phyloP scores from a whole-genome alignment of 2,113 vertebrate species.

The Spea bombifrons region DNA sequence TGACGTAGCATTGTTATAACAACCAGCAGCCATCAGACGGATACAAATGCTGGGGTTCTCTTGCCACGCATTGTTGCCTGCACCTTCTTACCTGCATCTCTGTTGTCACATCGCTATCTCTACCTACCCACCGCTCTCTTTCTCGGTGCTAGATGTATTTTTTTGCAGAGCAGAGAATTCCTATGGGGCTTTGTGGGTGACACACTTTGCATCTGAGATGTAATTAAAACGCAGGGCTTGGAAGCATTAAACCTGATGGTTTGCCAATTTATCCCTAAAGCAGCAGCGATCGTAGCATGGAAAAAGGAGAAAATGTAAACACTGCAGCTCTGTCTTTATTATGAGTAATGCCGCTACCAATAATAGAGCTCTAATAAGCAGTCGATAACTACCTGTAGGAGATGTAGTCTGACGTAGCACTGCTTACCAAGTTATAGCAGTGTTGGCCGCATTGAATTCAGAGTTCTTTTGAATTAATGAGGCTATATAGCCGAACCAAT shows the following conservation, averaged over 20 bases:
- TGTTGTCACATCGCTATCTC: not conserved
- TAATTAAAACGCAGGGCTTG: constrained; percentile 25
- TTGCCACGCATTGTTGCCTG: not conserved
- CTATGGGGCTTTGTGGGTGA: constrained; percentile 12
- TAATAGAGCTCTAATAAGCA: constrained; percentile 17
- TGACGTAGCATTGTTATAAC: constrained; percentile 10
- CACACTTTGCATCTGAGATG: constrained; percentile 33
- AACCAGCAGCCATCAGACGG: not conserved
- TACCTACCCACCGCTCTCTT: not conserved
- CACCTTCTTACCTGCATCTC: not conserved
- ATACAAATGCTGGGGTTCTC: not conserved
- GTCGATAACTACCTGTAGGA: constrained; percentile 16
- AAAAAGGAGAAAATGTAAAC: constrained; percentile 28
- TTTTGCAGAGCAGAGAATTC: constrained; percentile 10
- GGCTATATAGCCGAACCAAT: not conserved
- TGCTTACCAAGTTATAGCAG: not conserved
- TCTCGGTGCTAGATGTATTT: constrained; percentile 12
- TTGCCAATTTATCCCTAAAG: constrained; percentile 32
- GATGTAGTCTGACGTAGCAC: not conserved
- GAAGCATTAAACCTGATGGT: constrained; percentile 9
- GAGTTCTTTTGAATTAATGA: not conserved
- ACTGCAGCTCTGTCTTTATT: constrained; percentile 14
- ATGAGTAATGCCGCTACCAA: constrained; percentile 9
- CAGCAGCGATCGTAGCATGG: not conserved
- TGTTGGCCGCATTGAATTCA: not conserved